Base-by-base conservation (phyloP, 2,797 vertebrate genomes). In the Chaetodon trifasciatus region DNA sequence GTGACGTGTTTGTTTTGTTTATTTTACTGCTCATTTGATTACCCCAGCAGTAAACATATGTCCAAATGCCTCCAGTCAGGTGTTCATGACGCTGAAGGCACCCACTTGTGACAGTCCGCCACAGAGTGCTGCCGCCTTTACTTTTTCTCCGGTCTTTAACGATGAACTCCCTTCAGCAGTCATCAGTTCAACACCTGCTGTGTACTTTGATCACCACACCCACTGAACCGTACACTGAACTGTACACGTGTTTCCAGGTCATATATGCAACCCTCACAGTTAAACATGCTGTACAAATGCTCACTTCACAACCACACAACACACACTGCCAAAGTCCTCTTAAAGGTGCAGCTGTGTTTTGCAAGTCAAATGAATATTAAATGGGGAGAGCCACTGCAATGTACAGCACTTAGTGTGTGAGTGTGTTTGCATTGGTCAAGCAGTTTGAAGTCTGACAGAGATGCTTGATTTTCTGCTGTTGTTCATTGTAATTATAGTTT, bases 1-100 rank as follows among this genome's bases (percentile, higher is more conserved):
- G 47, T 8, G 0, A 24, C 6, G 28, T 40, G 21, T 80, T 62
- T 78, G 61, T 79, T 82, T 82, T 78, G 71, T 80, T 83, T 88
- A 79, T 89, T 69, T 83, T 77, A n/a, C 70, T 28, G 64, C 74
- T 84, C 56, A 75, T 88, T 86, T 76, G 68, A 82, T 86, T 85
- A 82, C 49, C 37, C 53, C 16, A 23, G 28, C 32, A 28, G 74
- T 76, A 86, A 88, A 88, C 61, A 69, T 73, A 44, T 52, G 70
- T 53, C 65, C 37, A 65, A 78, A 88, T 58, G 61, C 46, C 39
- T 84, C 63, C 42, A 47, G 67, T 58, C 74, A 83, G 63, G 39
- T 74, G 73, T 62, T 44, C 17, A 32, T 35, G 42, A 64, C 63
- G 58, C 63, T 56, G 39, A 78, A 84, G 52, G 62, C 5, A 6